Evolutionary conservation across 2,888 invertebrate genomes (phyloP).

Genomic region (Galeruca laticollis): DNA sequence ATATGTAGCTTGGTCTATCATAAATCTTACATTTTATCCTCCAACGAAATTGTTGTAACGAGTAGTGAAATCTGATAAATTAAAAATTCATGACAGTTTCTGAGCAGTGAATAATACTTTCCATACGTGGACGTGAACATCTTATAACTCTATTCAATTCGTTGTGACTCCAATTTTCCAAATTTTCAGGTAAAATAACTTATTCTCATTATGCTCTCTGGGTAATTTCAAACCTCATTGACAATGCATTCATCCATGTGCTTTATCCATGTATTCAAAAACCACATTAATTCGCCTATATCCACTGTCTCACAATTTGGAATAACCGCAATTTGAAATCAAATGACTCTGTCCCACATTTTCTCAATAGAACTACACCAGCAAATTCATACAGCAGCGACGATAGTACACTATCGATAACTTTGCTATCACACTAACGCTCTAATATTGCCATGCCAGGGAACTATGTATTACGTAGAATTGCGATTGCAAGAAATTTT

Average conservation of each 20-base stretch:
- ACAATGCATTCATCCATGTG: not conserved
- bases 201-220: too few relatives aligned
- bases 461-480: not conserved
- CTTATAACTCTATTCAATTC: too few relatives aligned
- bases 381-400: not conserved
- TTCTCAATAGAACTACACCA: not conserved
- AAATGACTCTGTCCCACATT: not conserved
- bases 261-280: constrained; percentile 7
- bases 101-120: too few relatives aligned
- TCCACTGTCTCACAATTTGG: constrained; percentile 1
- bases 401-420: not conserved
- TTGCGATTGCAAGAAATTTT: not conserved
- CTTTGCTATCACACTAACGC: not conserved
- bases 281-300: not conserved
- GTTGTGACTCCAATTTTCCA: too few relatives aligned
- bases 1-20: too few relatives aligned
- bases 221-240: not conserved
- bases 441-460: not conserved
- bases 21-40: too few relatives aligned
- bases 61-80: too few relatives aligned
- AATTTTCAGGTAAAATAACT: too few relatives aligned
- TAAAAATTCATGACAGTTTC: too few relatives aligned
- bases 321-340: constrained; percentile 8
- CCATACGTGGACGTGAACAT: too few relatives aligned
- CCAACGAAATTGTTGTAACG: too few relatives aligned